These are phyloP conservation scores for Saguinus imperator DNA, from an alignment of 2,113 vertebrate genomes.

Conservation along the genomic window DNA sequence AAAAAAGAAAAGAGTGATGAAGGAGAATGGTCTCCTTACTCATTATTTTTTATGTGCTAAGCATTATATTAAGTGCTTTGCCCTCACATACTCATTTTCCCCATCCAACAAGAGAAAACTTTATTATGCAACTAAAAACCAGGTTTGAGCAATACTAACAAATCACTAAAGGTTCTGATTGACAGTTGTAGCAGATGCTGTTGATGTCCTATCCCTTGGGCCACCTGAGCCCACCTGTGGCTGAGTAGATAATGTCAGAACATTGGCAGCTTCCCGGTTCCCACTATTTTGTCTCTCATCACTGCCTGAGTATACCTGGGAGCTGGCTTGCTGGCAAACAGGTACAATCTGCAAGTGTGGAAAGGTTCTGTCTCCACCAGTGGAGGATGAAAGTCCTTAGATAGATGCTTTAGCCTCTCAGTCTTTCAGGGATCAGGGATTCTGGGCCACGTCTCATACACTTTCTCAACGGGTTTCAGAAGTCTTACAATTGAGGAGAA, in stretches of 20 bases:
- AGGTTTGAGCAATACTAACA: background rate
- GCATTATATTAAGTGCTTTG: background rate
- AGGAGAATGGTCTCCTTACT: background rate
- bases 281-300: background rate
- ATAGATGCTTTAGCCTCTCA: background rate
- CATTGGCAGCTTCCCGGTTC: background rate
- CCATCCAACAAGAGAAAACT: background rate
- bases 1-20: background rate
- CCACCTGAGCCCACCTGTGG: background rate
- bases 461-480: background rate
- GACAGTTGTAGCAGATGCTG: background rate
- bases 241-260: background rate
- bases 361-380: background rate
- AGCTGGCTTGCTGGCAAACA: background rate
- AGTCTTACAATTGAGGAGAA: background rate
- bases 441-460: background rate
- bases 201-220: fast-evolving
- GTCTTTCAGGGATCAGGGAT: background rate
- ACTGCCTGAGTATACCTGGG: background rate
- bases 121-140: background rate
- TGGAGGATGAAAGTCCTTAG: background rate
- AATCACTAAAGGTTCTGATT: background rate
- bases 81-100: background rate
- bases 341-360: background rate
- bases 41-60: background rate